Evolutionary conservation across 2,888 invertebrate species (phyloP).

Genomic region (Lumbricus terrestris): DNA sequence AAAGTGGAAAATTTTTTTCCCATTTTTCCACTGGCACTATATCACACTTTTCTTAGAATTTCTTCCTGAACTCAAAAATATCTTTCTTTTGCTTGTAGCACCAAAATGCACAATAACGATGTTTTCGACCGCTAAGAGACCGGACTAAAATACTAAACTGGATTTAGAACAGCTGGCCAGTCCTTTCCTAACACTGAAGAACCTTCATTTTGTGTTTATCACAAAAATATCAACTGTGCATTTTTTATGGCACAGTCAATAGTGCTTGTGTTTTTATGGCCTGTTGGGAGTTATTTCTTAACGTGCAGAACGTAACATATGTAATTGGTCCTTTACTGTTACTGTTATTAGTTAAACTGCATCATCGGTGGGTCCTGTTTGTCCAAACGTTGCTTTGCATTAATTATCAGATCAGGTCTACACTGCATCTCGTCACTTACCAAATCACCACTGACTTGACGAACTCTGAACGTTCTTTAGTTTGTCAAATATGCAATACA

Average conservation of each 20-base stretch:
- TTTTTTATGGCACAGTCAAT: neutral
- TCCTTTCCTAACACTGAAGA: neutral
- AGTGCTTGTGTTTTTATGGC: neutral
- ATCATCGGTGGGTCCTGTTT: too few species aligned
- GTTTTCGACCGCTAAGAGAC: too few species aligned
- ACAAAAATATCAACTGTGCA: too few species aligned
- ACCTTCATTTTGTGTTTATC: neutral
- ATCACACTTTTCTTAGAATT: too few species aligned
- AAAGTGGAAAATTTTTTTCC: too few species aligned
- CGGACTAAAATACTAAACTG: too few species aligned
- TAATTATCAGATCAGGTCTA: neutral
- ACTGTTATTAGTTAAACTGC: too few species aligned
- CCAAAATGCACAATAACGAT: too few species aligned
- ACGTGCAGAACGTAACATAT: neutral
- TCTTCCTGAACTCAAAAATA: too few species aligned
- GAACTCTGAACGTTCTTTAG: neutral
- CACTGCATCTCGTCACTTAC: neutral
- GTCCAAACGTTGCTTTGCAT: too few species aligned
- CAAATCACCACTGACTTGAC: neutral
- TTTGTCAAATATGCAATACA: neutral
- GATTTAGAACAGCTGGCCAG: neutral
- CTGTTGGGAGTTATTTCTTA: neutral
- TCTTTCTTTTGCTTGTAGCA: too few species aligned
- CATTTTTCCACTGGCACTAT: too few species aligned
- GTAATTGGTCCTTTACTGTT: neutral